These are phyloP conservation scores for Dromiciops gliroides DNA, from an alignment of 2,113 vertebrate genomes.

Conservation along the genomic window DNA sequence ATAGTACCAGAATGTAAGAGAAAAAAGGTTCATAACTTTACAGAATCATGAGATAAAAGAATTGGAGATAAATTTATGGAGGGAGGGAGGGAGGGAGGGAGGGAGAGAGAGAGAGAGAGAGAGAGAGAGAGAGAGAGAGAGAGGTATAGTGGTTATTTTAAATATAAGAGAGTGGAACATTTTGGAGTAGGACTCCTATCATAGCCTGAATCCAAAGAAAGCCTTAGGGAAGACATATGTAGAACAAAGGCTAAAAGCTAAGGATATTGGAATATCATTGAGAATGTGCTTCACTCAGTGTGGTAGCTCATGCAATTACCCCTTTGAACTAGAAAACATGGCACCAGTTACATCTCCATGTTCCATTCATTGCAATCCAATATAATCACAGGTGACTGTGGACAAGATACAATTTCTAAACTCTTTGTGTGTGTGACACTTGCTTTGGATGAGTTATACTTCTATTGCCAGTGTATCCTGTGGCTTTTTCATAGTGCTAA, in stretches of 20 bases:
- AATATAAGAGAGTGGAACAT: not conserved
- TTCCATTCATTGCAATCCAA: not conserved
- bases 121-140: no score
- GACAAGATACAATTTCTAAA: not conserved
- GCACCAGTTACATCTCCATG: not conserved
- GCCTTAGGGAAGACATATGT: not conserved
- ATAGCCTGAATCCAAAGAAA: not conserved
- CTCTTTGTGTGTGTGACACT: not conserved
- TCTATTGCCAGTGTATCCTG: not conserved
- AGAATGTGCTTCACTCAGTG: not conserved
- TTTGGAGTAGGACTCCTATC: not conserved
- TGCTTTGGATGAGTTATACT: not conserved
- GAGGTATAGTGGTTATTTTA: not conserved
- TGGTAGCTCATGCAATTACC: not conserved
- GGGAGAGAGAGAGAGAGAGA: not conserved
- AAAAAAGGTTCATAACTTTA: not conserved
- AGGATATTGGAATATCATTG: not conserved
- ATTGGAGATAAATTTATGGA: not conserved
- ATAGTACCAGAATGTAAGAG: not conserved
- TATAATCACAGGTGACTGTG: not conserved
- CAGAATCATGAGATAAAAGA: not conserved
- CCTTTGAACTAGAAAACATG: not conserved
- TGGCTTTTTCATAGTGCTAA: not conserved
- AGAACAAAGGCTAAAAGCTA: not conserved
- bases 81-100: no score